These are phyloP conservation scores for Apteryx owenii DNA, from an alignment of 2,113 vertebrate genomes.

Conservation along the genomic window DNA sequence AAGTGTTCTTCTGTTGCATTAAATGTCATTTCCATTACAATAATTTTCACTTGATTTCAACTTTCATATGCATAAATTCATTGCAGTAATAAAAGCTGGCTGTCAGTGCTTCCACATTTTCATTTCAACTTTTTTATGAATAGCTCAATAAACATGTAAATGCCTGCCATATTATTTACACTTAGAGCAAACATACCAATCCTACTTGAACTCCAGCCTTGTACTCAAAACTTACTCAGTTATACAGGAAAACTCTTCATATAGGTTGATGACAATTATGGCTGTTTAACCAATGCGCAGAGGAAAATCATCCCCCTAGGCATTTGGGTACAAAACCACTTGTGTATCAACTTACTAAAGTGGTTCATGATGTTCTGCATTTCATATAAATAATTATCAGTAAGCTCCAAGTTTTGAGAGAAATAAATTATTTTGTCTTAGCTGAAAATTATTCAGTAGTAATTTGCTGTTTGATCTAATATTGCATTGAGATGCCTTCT, in stretches of 20 bases:
- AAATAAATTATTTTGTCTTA: neutral
- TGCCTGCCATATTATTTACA: neutral
- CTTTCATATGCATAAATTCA: neutral
- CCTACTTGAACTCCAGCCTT: neutral
- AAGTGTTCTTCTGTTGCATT: neutral
- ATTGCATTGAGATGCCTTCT: neutral
- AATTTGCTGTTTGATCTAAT: neutral
- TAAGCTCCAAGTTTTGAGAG: neutral
- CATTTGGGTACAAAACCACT: neutral
- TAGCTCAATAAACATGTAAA: slow-evolving; percentile 3
- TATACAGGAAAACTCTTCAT: neutral
- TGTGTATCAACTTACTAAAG: neutral
- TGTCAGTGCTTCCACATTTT: neutral
- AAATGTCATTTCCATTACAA: neutral
- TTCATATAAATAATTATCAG: neutral
- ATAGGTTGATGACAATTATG: neutral
- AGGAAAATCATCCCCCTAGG: neutral
- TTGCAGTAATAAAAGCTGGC: neutral
- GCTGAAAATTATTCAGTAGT: neutral
- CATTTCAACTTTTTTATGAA: neutral
- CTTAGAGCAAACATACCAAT: neutral
- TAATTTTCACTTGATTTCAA: neutral
- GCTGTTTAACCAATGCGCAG: neutral
- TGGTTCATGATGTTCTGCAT: neutral
- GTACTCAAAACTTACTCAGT: neutral